Evolutionary conservation across 1,140 invertebrate genomes (phyloP).

Genomic region (Drosophila lini): DNA sequence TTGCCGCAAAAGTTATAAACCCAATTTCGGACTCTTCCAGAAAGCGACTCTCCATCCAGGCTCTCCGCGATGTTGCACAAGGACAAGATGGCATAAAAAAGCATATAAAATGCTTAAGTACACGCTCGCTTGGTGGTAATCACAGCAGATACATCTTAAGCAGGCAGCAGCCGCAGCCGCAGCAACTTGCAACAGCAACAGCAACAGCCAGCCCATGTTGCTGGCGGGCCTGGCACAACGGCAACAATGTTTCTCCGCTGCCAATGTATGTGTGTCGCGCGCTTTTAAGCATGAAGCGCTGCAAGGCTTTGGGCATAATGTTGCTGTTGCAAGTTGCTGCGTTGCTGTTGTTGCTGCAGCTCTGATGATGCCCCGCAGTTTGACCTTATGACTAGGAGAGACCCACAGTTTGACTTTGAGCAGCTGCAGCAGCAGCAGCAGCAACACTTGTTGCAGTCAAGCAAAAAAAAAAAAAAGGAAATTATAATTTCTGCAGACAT

Average conservation of each 20-base stretch:
- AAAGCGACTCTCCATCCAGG: background rate
- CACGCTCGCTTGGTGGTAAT: slow-evolving; percentile 78
- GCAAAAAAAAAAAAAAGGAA: background rate
- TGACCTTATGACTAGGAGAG: slow-evolving; percentile 62
- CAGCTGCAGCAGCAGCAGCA: slow-evolving; percentile 2
- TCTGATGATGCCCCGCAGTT: slow-evolving; percentile 50
- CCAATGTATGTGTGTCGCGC: slow-evolving; percentile 54
- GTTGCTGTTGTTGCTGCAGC: background rate
- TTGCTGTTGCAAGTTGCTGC: slow-evolving; percentile 21
- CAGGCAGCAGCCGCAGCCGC: slow-evolving; percentile 50
- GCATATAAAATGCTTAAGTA: slow-evolving; percentile 83
- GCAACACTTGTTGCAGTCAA: slow-evolving; percentile 28
- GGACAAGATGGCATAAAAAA: slow-evolving; percentile 75
- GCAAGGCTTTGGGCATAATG: slow-evolving; percentile 45
- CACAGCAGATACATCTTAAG: slow-evolving; percentile 77
- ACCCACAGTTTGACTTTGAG: slow-evolving; percentile 53
- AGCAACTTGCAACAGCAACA: slow-evolving; percentile 30
- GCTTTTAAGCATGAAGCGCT: slow-evolving; percentile 66
- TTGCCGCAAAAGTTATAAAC: slow-evolving; percentile 68
- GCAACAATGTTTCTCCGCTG: slow-evolving; percentile 55
- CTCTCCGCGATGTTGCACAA: slow-evolving; percentile 46
- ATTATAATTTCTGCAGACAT: background rate
- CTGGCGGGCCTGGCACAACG: slow-evolving; percentile 43
- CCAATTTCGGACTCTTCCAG: slow-evolving; percentile 58
- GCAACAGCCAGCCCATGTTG: slow-evolving; percentile 54